These are phyloP conservation scores for Osedax frankpressi DNA, from an alignment of 2,888 invertebrate species.

Conservation along the genomic window DNA sequence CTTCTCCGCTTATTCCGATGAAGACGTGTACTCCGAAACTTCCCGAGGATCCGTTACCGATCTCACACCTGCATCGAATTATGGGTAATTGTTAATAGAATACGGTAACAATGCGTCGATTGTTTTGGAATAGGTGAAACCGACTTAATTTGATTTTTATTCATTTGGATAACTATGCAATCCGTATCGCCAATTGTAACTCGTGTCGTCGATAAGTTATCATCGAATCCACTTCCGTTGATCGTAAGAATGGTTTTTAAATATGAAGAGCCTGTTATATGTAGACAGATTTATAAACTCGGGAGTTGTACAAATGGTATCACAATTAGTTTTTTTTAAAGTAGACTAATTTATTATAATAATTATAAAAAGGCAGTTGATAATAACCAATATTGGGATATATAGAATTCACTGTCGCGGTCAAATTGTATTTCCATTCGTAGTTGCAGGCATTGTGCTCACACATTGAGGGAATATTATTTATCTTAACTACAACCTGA, in stretches of 20 bases:
- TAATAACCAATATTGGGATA: too few relatives aligned
- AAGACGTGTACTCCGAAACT: background rate
- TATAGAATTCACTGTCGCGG: too few relatives aligned
- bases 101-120: too few relatives aligned
- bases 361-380: too few relatives aligned
- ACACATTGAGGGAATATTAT: conserved; percentile 33
- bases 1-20: background rate
- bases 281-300: too few relatives aligned
- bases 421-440: conserved; percentile 27
- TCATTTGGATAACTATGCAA: background rate
- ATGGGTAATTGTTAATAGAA: too few relatives aligned
- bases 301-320: too few relatives aligned
- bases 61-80: background rate
- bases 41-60: background rate
- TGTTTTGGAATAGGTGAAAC: too few relatives aligned
- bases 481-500: conserved; percentile 30
- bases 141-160: background rate
- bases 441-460: conserved; percentile 31
- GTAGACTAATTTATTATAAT: too few relatives aligned
- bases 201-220: background rate
- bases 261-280: background rate
- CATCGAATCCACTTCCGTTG: background rate
- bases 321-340: too few relatives aligned
- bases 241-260: background rate
- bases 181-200: background rate